Percentiles rank a stretch among this genome's conserved stretches.
phyloP scores from a whole-genome alignment of 2,888 invertebrate species.

The Pristionchus entomophagus region DNA sequence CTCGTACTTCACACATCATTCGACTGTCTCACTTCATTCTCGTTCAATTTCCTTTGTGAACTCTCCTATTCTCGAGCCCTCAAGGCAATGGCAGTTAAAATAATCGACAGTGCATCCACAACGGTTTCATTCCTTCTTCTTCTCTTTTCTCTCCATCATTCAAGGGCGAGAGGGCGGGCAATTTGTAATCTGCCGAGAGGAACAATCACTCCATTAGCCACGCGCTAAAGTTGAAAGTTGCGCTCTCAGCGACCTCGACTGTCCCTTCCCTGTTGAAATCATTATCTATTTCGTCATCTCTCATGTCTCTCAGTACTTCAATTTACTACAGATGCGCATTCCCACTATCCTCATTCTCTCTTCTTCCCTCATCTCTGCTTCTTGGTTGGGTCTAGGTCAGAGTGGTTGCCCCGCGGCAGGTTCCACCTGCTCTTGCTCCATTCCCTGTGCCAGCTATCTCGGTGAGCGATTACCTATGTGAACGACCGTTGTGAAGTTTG shows the following conservation, averaged over 20 bases:
- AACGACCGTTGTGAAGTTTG: too few relatives aligned
- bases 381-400: slow-evolving; percentile 9
- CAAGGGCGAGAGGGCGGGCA: slow-evolving; percentile 19
- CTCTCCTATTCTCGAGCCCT: neutral
- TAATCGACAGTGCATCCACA: neutral
- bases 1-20: too few relatives aligned
- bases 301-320: neutral
- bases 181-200: slow-evolving; percentile 23
- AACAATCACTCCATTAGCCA: neutral
- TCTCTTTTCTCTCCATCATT: slow-evolving; percentile 13
- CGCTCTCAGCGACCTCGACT: neutral
- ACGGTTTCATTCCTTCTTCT: neutral
- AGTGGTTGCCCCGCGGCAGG: slow-evolving; percentile 42
- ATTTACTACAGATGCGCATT: neutral
- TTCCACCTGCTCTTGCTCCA: slow-evolving; percentile 39
- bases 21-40: too few relatives aligned
- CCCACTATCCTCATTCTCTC: neutral
- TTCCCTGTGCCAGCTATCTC: slow-evolving; percentile 46
- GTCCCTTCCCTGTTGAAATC: neutral
- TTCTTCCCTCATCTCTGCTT: neutral
- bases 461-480: neutral
- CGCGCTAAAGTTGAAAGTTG: slow-evolving; percentile 18
- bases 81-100: slow-evolving; percentile 16
- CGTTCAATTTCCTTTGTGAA: neutral
- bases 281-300: neutral